phyloP scores from a whole-genome alignment of 2,797 vertebrate species.

The Paguma larvata region DNA sequence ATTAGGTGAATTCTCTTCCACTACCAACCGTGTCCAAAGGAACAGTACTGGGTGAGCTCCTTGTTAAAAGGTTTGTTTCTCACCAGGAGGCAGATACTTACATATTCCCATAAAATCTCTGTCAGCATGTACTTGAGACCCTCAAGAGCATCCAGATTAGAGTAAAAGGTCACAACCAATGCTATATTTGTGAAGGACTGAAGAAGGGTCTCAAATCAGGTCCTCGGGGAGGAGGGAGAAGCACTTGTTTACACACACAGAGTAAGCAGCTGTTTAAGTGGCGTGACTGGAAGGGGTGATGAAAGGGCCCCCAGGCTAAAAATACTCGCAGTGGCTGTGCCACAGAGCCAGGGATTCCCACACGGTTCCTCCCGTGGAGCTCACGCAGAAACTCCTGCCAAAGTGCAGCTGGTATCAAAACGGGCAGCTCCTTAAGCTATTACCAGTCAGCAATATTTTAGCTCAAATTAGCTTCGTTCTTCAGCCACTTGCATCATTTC shows the following conservation, averaged over 20 bases:
- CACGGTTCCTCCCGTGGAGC: neutral
- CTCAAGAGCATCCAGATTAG: conserved; percentile 66
- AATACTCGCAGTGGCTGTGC: neutral
- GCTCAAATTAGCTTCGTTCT: neutral
- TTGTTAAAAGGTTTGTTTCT: conserved; percentile 37
- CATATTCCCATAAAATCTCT: conserved; percentile 63
- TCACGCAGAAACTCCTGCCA: neutral
- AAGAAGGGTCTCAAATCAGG: conserved; percentile 48
- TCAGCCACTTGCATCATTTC: neutral
- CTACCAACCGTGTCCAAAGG: neutral
- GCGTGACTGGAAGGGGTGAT: neutral
- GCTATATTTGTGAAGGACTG: conserved; percentile 65
- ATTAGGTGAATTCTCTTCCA: neutral
- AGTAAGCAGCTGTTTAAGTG: conserved; percentile 65
- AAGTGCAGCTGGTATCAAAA: neutral
- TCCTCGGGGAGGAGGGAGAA: neutral
- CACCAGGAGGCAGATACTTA: conserved; percentile 47
- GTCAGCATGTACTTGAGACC: conserved; percentile 72
- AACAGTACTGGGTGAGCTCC: neutral
- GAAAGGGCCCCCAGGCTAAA: conserved; percentile 58
- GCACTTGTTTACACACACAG: conserved; percentile 68
- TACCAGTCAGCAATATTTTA: neutral
- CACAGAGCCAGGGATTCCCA: conserved; percentile 6
- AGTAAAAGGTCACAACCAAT: conserved; percentile 58
- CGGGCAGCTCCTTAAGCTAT: neutral